Conservation (phyloP, 2,888 invertebrate genomes). For the Entomobrya proxima region DNA sequence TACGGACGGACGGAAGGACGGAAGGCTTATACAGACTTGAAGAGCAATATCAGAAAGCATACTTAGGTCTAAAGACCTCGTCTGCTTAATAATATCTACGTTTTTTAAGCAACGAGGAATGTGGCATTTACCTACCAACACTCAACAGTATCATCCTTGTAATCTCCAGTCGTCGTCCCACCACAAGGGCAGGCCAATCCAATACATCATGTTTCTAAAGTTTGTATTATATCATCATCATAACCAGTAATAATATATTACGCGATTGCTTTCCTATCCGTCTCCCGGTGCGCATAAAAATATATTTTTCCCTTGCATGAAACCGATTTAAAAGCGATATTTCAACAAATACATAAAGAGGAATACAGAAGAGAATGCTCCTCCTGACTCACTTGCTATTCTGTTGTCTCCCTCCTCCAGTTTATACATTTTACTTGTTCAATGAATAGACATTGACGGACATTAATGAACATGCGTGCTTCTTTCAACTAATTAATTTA, state of each 20-base stretch:
- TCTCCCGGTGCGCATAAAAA: not conserved
- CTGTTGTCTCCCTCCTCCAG: too few relatives aligned
- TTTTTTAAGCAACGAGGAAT: too few relatives aligned
- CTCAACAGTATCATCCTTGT: too few relatives aligned
- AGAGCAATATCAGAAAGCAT: too few relatives aligned
- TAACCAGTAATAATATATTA: not conserved
- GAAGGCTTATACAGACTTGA: too few relatives aligned
- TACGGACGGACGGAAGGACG: too few relatives aligned
- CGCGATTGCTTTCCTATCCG: not conserved
- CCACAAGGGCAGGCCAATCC: too few relatives aligned
- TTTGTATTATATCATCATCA: not conserved
- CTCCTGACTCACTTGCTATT: not conserved
- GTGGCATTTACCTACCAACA: too few relatives aligned
- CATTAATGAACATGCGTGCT: slow-evolving; percentile 30
- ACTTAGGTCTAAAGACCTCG: too few relatives aligned
- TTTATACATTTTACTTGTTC: not conserved
- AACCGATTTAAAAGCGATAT: not conserved
- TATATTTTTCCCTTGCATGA: not conserved
- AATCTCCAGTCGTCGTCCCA: not conserved
- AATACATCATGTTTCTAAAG: not conserved
- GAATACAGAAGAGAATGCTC: not conserved
- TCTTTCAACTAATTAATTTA: slow-evolving; percentile 3
- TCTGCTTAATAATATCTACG: too few relatives aligned
- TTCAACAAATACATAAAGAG: not conserved
- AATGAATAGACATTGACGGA: not conserved